Evolutionary conservation across 64 coral and sea anemone species (phyloP).

Genomic region (Cladopsammia gracilis): DNA sequence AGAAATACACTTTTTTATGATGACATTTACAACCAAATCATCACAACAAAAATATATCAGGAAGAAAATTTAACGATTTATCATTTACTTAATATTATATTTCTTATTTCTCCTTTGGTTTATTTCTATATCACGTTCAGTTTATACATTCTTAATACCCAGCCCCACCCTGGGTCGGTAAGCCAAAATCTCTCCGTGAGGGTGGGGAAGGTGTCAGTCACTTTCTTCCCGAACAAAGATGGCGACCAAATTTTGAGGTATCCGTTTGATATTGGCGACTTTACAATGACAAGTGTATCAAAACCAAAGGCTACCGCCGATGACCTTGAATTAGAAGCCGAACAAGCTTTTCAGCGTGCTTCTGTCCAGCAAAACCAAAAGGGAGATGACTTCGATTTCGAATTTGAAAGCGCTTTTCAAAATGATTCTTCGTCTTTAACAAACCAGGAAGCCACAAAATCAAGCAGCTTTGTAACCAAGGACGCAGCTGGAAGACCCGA

Average conservation of each 20-base stretch:
- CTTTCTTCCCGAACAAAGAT: background rate
- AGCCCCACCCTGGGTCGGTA: background rate
- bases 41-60: too few relatives aligned
- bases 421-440: background rate
- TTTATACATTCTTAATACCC: too few relatives aligned
- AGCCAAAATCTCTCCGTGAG: background rate
- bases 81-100: too few relatives aligned
- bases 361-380: conserved; percentile 27
- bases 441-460: background rate
- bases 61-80: too few relatives aligned
- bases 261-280: background rate
- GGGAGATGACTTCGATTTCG: conserved; percentile 23
- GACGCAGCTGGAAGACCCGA: background rate
- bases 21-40: too few relatives aligned
- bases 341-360: conserved; percentile 16
- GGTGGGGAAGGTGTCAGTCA: background rate
- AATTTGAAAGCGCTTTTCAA: conserved; percentile 50
- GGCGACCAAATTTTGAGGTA: background rate
- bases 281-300: background rate
- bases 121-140: too few relatives aligned
- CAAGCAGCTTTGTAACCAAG: background rate
- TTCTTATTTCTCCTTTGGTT: too few relatives aligned
- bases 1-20: too few relatives aligned
- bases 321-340: conserved; percentile 29
- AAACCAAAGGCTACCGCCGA: background rate